Evolutionary conservation across 2,797 vertebrate genomes (phyloP).

Genomic region (Sebastes wilsoni): DNA sequence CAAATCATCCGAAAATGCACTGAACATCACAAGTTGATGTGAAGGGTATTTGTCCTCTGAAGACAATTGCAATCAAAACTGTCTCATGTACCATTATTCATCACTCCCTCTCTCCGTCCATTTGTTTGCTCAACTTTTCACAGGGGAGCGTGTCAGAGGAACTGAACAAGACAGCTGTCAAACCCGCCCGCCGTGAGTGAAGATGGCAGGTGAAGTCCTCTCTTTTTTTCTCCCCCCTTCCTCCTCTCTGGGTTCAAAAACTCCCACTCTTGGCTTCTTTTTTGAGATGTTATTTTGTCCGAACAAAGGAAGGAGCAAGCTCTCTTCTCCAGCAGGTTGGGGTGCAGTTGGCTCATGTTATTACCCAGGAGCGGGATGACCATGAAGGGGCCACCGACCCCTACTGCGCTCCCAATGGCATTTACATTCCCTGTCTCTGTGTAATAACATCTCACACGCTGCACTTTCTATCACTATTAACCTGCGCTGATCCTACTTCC

Average conservation of each 20-base stretch:
- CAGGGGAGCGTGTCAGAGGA: slow-evolving; percentile 63
- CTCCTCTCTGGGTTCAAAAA: slow-evolving; percentile 21
- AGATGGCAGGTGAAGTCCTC: slow-evolving; percentile 89
- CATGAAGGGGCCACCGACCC: slow-evolving; percentile 58
- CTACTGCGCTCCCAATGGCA: slow-evolving; percentile 49
- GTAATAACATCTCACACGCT: slow-evolving; percentile 52
- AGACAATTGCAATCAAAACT: slow-evolving; percentile 29
- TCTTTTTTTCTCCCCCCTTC: slow-evolving; percentile 32
- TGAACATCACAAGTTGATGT: slow-evolving; percentile 20
- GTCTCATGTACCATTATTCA: slow-evolving; percentile 29
- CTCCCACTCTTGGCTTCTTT: slow-evolving; percentile 3
- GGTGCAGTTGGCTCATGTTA: slow-evolving; percentile 56
- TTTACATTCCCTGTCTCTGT: slow-evolving; percentile 61
- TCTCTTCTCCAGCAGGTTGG: slow-evolving; percentile 44
- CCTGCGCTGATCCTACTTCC: slow-evolving; percentile 47
- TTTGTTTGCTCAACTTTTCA: slow-evolving; percentile 84
- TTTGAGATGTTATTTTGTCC: slow-evolving; percentile 43
- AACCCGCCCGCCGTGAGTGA: slow-evolving; percentile 85
- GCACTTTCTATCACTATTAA: slow-evolving; percentile 60
- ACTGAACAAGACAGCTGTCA: slow-evolving; percentile 84
- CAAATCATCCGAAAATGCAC: slow-evolving; percentile 7
- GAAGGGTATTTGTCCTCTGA: slow-evolving; percentile 11
- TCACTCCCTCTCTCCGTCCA: slow-evolving; percentile 68
- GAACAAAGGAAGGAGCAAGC: slow-evolving; percentile 37
- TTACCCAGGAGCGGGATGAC: slow-evolving; percentile 57